Evolutionary conservation across 2,888 invertebrate species (phyloP), one percentile per base, ranked within the genome.

Genomic region (Nineta flava): DNA sequence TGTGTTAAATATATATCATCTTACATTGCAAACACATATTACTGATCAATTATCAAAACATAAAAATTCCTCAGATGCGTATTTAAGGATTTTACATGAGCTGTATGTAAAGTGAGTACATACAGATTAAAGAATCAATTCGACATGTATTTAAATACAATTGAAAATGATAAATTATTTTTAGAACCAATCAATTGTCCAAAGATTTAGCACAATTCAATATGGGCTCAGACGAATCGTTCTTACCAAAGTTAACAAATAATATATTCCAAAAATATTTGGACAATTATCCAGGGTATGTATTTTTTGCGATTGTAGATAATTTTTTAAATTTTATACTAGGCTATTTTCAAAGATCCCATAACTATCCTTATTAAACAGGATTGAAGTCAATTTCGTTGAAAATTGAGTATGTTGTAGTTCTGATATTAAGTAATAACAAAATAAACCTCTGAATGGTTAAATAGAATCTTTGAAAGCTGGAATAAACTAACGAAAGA

Each of bases 1-100:
- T 67, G 88, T 99, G 44, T 74, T 96, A 15, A 95, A 95, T 65
- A 87, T 99, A 53, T 99, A 93, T 67, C 90, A 92, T 58, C 72
- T 91, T 7, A 90, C 92, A 65, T 73, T 91, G 41, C 83, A 87
- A 71, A 88, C 88, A 62, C 85, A 87, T 61, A 83, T 94, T 26
- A 81, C 83, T 53, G 83, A 83, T 1, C 85, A 83, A 61, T 70
- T 97, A 47, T 77, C 81, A 1, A 26, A 38, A 38, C 86, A 87
- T 59, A 84, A 83, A 61, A 78, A 77, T 54, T 87, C 92, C 61
- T 77, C 86, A 15, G 92, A 94, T 57, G 83, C 83, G 58, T 96
- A 96, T 70, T 73, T 99, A 54, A 81, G 78, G 58, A 90, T 87
- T 58, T 73, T 97, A 9, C 87, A 86, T 65, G 90, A 93, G 35